Evolutionary conservation across 2,113 vertebrate species (phyloP).

Genomic region (Rhagologus leucostigma): DNA sequence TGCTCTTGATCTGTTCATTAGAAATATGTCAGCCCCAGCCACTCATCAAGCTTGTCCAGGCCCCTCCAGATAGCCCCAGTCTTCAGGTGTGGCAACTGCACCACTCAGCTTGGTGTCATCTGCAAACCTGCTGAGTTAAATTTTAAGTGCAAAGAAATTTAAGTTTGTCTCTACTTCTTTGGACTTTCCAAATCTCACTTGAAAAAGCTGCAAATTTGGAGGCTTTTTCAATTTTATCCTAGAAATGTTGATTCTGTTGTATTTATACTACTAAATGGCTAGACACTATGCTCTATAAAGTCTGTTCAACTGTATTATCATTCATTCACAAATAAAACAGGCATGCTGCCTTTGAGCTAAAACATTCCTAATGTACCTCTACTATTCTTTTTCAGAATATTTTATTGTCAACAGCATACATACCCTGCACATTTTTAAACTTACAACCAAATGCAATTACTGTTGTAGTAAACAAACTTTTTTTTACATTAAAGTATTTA

Average conservation of each 20-base stretch:
- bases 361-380: not conserved
- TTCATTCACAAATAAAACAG: not conserved
- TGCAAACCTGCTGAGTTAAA: not conserved
- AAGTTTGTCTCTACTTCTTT: not conserved
- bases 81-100: not conserved
- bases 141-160: not conserved
- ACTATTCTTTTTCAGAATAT: not conserved
- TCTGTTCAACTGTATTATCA: not conserved
- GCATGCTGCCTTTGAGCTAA: not conserved
- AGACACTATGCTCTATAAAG: not conserved
- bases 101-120: not conserved
- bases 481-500: conserved; percentile 74
- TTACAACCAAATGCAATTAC: conserved; percentile 68
- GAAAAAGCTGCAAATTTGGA: not conserved
- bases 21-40: not conserved
- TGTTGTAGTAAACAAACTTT: conserved; percentile 66
- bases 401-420: conserved; percentile 33
- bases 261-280: not conserved
- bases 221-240: not conserved
- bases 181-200: not conserved
- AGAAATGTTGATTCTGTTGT: not conserved
- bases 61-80: not conserved
- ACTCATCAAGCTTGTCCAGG: not conserved
- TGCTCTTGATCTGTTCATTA: not conserved
- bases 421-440: conserved; percentile 5